phyloP scores from a whole-genome alignment of 2,797 vertebrate species.

The Ptychadena robeensis region DNA sequence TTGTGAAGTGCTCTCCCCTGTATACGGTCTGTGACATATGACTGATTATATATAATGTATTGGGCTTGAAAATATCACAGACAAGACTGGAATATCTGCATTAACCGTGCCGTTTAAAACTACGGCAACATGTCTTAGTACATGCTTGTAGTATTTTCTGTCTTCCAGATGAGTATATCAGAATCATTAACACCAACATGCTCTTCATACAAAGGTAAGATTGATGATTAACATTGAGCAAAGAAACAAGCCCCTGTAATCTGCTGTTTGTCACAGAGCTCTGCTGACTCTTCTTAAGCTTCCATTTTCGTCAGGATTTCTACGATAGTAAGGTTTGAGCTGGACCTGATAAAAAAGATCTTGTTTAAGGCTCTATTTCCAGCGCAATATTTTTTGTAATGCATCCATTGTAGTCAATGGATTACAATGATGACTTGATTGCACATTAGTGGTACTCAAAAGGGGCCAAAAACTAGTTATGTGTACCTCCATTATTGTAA shows the following conservation, averaged over 20 bases:
- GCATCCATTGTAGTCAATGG: no score
- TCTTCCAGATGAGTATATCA: conserved; percentile 22
- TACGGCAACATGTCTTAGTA: conserved; percentile 10
- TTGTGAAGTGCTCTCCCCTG: background rate
- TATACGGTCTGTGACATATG: conserved; percentile 23
- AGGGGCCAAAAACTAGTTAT: no score
- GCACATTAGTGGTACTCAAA: no score
- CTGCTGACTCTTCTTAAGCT: background rate
- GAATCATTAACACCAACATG: background rate
- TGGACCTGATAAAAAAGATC: background rate
- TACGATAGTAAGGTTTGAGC: background rate
- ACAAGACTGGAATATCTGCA: conserved; percentile 20
- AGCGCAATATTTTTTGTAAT: no score
- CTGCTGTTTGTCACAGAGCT: background rate
- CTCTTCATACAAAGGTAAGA: background rate
- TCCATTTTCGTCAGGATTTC: background rate
- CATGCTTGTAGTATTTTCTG: conserved; percentile 32
- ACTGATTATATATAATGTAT: conserved; percentile 18
- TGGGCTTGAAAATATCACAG: conserved; percentile 29
- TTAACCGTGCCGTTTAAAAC: conserved; percentile 10
- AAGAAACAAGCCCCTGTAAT: background rate
- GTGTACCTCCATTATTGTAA: no score
- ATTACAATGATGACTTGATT: no score
- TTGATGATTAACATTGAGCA: background rate
- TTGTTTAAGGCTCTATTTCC: no score